Percentiles rank a stretch among this genome's conserved stretches.
phyloP scores from a whole-genome alignment of 2,888 invertebrate species.

The Tanytarsus gracilentus region DNA sequence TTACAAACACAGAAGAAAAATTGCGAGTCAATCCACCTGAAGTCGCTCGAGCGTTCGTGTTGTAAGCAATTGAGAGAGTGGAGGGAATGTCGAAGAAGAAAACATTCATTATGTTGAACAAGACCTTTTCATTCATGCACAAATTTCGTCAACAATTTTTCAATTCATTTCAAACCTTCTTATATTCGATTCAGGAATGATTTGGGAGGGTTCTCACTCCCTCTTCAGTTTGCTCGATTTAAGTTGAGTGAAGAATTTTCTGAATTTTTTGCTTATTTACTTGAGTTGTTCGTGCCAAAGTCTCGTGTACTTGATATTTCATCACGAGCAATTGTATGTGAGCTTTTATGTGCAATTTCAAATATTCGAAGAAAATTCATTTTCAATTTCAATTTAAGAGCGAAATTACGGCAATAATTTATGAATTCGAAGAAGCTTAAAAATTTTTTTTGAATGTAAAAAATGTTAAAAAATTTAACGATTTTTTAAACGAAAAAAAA shows the following conservation, averaged over 20 bases:
- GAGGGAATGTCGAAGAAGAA: background rate
- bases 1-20: background rate
- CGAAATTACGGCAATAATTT: too few relatives aligned
- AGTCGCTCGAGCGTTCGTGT: constrained; percentile 1
- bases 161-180: constrained; percentile 3
- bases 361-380: too few relatives aligned
- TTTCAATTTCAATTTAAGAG: too few relatives aligned
- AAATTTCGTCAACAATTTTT: constrained; percentile 15
- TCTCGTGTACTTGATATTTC: too few relatives aligned
- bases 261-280: background rate
- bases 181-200: background rate
- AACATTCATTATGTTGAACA: constrained; percentile 3
- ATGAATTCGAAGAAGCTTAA: too few relatives aligned
- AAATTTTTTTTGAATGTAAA: too few relatives aligned
- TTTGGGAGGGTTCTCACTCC: background rate
- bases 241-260: background rate
- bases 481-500: too few relatives aligned
- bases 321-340: too few relatives aligned
- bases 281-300: too few relatives aligned
- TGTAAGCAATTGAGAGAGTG: constrained; percentile 1
- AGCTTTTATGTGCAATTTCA: too few relatives aligned
- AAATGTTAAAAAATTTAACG: too few relatives aligned
- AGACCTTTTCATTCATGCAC: constrained; percentile 12
- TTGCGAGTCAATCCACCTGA: constrained; percentile 1
- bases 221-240: background rate